Evolutionary conservation across 2,888 invertebrate species (phyloP).

Genomic region (Hemicrepidius hirtus): DNA sequence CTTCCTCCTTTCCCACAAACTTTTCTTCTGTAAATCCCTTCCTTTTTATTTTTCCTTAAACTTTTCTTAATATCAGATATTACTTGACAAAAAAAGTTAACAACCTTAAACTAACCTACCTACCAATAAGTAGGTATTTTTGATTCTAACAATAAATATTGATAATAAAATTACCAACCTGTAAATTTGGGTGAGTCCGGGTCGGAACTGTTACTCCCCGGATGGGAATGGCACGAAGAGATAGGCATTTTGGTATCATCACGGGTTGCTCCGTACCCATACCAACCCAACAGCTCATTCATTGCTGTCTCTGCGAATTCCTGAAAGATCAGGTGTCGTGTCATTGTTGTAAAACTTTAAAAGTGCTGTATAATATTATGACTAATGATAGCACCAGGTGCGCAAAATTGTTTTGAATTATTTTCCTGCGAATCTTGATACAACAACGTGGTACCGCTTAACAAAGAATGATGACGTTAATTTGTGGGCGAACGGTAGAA

Average conservation of each 20-base stretch:
- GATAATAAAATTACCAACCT: constrained; percentile 59
- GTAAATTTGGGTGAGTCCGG: constrained; percentile 67
- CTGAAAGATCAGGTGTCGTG: constrained; percentile 72
- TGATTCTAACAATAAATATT: too few species aligned
- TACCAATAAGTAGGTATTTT: too few species aligned
- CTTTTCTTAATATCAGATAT: too few species aligned
- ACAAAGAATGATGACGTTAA: too few species aligned
- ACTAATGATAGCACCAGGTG: constrained; percentile 31
- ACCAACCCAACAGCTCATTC: constrained; percentile 94
- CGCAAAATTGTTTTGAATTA: background rate
- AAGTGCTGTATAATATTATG: constrained; percentile 25
- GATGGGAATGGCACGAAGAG: constrained; percentile 70
- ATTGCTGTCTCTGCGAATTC: constrained; percentile 94
- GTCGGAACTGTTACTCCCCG: constrained; percentile 73
- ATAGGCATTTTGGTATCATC: constrained; percentile 69
- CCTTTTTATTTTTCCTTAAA: too few species aligned
- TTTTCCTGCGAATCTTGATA: background rate
- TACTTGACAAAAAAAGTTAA: too few species aligned
- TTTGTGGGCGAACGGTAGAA: too few species aligned
- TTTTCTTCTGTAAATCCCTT: too few species aligned
- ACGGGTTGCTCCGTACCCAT: constrained; percentile 87
- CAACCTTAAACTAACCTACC: too few species aligned
- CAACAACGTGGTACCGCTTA: too few species aligned
- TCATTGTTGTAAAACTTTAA: background rate
- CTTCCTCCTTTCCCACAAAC: too few species aligned